Evolutionary conservation across 2,888 invertebrate genomes (phyloP).

Genomic region (Epinotia demarniana): DNA sequence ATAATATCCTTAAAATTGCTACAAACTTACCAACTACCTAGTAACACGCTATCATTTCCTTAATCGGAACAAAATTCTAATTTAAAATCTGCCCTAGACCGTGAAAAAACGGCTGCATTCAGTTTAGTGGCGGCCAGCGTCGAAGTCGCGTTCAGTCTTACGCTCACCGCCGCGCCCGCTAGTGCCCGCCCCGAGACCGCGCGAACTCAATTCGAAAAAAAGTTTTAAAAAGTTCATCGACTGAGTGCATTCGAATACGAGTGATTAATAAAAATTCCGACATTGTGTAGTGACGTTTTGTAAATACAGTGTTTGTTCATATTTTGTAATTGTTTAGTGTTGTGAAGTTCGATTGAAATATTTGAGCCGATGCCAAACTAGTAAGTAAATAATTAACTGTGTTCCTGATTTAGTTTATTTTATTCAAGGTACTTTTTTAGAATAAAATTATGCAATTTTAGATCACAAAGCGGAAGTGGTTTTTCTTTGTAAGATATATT

Average conservation of each 20-base stretch:
- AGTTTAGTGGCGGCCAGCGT: neutral
- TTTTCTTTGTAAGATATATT: neutral
- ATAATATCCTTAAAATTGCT: neutral
- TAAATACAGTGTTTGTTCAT: slow-evolving; percentile 9
- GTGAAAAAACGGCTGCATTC: slow-evolving; percentile 35
- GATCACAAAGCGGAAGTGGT: neutral
- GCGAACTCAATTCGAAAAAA: slow-evolving; percentile 42
- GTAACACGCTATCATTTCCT: neutral
- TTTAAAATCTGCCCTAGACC: slow-evolving; percentile 29
- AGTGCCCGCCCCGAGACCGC: slow-evolving; percentile 17
- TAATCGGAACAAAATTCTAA: slow-evolving; percentile 11
- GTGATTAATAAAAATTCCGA: slow-evolving; percentile 5
- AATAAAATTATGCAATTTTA: neutral
- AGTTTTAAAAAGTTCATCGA: slow-evolving; percentile 28
- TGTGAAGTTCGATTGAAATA: slow-evolving; percentile 38
- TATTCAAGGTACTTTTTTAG: neutral
- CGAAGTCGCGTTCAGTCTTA: slow-evolving; percentile 42
- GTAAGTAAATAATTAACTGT: slow-evolving; percentile 41
- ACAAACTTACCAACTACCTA: neutral
- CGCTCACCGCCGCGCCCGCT: slow-evolving; percentile 37
- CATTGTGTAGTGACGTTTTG: slow-evolving; percentile 2
- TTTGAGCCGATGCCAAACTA: slow-evolving; percentile 39
- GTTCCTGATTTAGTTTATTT: slow-evolving; percentile 31
- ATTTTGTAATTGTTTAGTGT: slow-evolving; percentile 38
- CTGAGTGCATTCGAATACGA: slow-evolving; percentile 5